Evolutionary conservation across 2,888 invertebrate species (phyloP), one percentile per base, ranked within the genome.

Genomic region (Caenorhabditis auriculariae): DNA sequence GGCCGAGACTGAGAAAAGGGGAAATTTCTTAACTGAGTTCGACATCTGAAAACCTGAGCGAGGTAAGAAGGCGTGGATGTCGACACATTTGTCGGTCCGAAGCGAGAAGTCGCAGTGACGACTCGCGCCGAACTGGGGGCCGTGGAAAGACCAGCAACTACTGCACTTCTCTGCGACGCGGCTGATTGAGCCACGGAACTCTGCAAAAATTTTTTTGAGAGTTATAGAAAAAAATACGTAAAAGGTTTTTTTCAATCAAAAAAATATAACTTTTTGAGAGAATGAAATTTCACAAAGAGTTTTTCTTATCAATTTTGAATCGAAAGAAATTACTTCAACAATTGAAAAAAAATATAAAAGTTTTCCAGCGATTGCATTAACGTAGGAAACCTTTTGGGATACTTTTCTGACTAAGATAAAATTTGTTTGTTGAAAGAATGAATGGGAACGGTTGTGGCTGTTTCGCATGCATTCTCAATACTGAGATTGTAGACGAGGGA

Each of bases 121-220:
- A 29, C 39, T 1, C 37, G 23, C 7, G 46, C 28, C 4, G 32
- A 9, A 19, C 32, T 42, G 27, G 61, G 61, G 19, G 57, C 61
- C 4, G 61, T 43, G 1, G 61, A 61, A 5, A 61, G 50, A 1
- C 61, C 62, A 9, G 62, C 62, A 24, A 62, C 58, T 37, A 62
- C 29, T 26, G 62, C 62, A 15, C 58, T 58, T 48, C 62, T n/a
- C n/a, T n/a, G 50, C 7, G 54, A 43, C 17, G 62, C 56, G 27
- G 56, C 45, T 4, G 62, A 42, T 52, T 52, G 50, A 27, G 29
- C 42, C 7, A 53, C 28, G 1, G 35, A 17, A n/a, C n/a, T n/a
- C 54, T 60, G 59, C 12, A 59, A 54, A 24, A 23, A 1, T 35
- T 35, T 35, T 35, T 35, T 12, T 35, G 15, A 35, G n/a, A n/a